Base-by-base conservation (phyloP, 2,888 invertebrate genomes). In the Hypomecis punctinalis region DNA sequence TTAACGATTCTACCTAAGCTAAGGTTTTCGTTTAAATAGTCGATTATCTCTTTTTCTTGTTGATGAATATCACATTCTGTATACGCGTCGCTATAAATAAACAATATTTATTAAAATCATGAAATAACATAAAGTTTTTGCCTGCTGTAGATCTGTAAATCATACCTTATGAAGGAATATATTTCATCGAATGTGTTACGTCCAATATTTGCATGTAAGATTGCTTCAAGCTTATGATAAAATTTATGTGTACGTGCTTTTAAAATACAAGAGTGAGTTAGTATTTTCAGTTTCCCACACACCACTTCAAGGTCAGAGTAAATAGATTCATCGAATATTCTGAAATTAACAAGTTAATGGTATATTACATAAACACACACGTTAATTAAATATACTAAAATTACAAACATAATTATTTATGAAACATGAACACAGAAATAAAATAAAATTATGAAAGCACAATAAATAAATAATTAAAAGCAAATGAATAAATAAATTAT, bases 241-340 rank as follows among this genome's bases (percentile, higher is more conserved):
- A 95, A 94, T 76, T 89, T 86, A 74, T 93, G 91, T 65, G 94
- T 94, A 83, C 94, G 93, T 80, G 94, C 89, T 88, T 90, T 93
- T 79, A 95, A 81, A 76, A 95, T 94, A 83, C 94, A 94, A 83
- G 93, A 89, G 86, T 95, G 94, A 72, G 94, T 93, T 83, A 90
- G 86, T 86, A 95, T 88, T 86, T 94, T 89, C 81, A 93, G 85
- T 88, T 91, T 93, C 77, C 93, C 94, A 82, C 94, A 92, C 79
- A 93, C 90, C 83, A 95, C 90, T 84, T 94, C 94, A 82, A 95
- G 86, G 86, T 95, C 94, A 77, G 93, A 92, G 86, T 94, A 94
- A 75, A 94, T 90, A 74, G 94, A 94, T 81, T 94, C 94, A 79
- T 93, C 93, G 88, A 94, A 94, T 83, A 94, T 94, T 93, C 94